Evolutionary conservation across 2,888 invertebrate species (phyloP).

Genomic region (Sphaerophoria rueppellii): DNA sequence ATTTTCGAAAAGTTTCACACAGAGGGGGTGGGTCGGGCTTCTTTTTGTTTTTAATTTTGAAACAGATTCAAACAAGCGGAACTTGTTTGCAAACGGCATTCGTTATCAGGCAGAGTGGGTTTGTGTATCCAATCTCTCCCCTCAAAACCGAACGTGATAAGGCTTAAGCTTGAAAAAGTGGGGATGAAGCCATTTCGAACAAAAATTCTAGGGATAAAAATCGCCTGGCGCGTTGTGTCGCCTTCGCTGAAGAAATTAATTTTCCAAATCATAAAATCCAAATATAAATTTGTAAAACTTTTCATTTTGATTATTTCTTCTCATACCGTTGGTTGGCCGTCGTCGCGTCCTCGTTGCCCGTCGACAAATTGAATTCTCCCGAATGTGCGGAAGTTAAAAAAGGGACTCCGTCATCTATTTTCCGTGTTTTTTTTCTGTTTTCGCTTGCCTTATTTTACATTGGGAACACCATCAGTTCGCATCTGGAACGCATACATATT

Average conservation of each 20-base stretch:
- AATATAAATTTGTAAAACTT: slow-evolving; percentile 43
- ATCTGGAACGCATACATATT: neutral
- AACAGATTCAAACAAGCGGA: slow-evolving; percentile 34
- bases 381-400: slow-evolving; percentile 11
- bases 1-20: slow-evolving; percentile 4
- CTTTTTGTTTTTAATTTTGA: slow-evolving; percentile 30
- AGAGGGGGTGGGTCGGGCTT: neutral
- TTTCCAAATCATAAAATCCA: slow-evolving; percentile 57
- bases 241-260: slow-evolving; percentile 32
- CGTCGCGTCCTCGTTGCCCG: neutral
- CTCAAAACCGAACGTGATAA: neutral
- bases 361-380: slow-evolving; percentile 42
- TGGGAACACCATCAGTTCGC: neutral
- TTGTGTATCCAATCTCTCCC: neutral
- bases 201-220: slow-evolving; percentile 10
- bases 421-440: slow-evolving; percentile 13
- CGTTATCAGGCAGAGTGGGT: slow-evolving; percentile 19
- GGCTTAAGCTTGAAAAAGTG: too few relatives aligned
- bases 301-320: slow-evolving; percentile 27
- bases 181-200: slow-evolving; percentile 12
- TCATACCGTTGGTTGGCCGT: too few relatives aligned
- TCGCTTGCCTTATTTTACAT: neutral
- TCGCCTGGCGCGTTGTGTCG: neutral
- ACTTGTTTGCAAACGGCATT: slow-evolving; percentile 34
- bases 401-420: slow-evolving; percentile 33